Conservation (phyloP, 37 sponge, comb jelly and placozoan species). For the Amphimedon queenslandica region DNA sequence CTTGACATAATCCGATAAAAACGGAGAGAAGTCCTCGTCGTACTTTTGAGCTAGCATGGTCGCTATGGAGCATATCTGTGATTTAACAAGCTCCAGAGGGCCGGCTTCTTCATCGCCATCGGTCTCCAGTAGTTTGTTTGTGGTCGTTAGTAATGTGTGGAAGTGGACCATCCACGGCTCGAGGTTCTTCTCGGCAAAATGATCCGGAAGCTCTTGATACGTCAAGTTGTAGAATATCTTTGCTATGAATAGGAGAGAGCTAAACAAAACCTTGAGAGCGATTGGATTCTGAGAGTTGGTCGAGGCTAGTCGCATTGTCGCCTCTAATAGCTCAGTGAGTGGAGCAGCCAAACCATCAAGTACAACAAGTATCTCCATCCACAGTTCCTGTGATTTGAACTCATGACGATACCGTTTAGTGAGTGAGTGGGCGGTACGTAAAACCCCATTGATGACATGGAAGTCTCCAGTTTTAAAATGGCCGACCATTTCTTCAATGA, state of each 20-base stretch:
- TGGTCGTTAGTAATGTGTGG: conserved; percentile 65
- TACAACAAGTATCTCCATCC: conserved; percentile 91
- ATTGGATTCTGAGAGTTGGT: conserved; percentile 62
- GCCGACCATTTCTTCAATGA: conserved; percentile 87
- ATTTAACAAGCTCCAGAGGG: conserved; percentile 85
- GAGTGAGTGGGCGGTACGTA: conserved; percentile 97
- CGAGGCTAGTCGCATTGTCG: conserved; percentile 73
- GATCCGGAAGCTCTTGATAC: conserved; percentile 95
- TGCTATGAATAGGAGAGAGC: conserved; percentile 84
- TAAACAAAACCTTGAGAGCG: conserved; percentile 84
- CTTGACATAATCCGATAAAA: conserved; percentile 86
- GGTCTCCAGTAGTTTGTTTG: conserved; percentile 82
- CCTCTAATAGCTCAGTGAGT: conserved; percentile 75
- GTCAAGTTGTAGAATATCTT: conserved; percentile 90
- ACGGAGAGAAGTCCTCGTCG: conserved; percentile 89
- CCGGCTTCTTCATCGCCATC: conserved; percentile 88
- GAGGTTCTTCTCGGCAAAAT: conserved; percentile 95
- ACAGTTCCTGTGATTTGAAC: conserved; percentile 91
- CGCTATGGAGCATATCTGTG: conserved; percentile 88
- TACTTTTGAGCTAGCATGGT: conserved; percentile 98
- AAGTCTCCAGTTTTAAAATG: conserved; percentile 86
- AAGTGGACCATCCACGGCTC: conserved; percentile 91
- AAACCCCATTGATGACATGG: conserved; percentile 93
- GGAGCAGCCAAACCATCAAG: conserved; percentile 83
- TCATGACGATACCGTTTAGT: conserved; percentile 94